Conservation (phyloP, 2,113 vertebrate species). For the Hypanus sabinus region DNA sequence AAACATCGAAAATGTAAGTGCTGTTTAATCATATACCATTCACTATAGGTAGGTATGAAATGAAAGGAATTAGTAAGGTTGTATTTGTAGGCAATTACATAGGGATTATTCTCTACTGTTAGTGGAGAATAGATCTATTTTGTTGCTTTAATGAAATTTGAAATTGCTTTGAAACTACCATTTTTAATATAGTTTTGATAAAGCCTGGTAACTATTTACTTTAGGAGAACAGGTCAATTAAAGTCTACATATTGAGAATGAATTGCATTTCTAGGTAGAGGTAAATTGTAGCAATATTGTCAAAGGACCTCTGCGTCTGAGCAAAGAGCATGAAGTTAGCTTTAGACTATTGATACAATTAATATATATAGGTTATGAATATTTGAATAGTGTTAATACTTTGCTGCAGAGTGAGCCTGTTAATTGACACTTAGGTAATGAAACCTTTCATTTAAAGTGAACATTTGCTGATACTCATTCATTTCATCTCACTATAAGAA, state of each 20-base stretch:
- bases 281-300: background rate
- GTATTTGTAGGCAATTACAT: background rate
- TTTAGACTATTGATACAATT: background rate
- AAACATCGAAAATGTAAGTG: background rate
- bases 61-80: background rate
- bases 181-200: background rate
- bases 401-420: background rate
- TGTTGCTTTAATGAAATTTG: background rate
- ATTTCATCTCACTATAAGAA: background rate
- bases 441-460: conserved; percentile 8
- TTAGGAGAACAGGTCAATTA: background rate
- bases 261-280: background rate
- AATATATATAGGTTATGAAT: conserved; percentile 1
- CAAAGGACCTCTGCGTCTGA: background rate
- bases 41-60: background rate
- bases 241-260: background rate
- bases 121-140: background rate
- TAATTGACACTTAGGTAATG: background rate
- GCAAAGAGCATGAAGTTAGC: background rate
- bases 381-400: background rate
- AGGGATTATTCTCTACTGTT: background rate
- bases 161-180: background rate
- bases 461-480: background rate
- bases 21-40: background rate
- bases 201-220: too few relatives aligned